Evolutionary conservation across 2,113 vertebrate genomes (phyloP), one percentile per base, ranked within the genome.

Genomic region (Zapus hudsonius): DNA sequence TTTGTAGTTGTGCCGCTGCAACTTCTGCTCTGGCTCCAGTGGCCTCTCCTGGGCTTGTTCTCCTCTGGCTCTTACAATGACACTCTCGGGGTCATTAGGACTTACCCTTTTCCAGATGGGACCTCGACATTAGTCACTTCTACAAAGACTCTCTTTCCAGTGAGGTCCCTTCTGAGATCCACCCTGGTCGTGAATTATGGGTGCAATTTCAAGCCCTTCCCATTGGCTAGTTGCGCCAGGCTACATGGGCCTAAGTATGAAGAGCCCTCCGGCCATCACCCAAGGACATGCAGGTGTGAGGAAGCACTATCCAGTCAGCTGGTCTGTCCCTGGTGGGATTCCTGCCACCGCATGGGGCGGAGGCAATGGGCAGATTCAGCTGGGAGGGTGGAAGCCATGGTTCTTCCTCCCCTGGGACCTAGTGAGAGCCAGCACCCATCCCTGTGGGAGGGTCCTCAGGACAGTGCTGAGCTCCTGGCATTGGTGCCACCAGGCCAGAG

Each of bases 361-460:
- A 22, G 57, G 29, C 31, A 22, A 7, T 33, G 10, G 47, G 38
- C 36, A 27, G 55, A 31, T 0, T 2, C 7, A 0, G 0, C 47
- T 0, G 29, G 63, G 31, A 16, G 2, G 9, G 12, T 4, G 5
- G 72, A 2, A 27, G 42, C 15, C 23, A 1, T 13, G 1, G 1
- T 44, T 15, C 82, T n/a, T 27, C 16, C 16, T 23, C 81, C 40
- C 2, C 29, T 11, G 31, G 2, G 23, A 42, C 27, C 67, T 17
- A 4, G 47, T 11, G 36, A 31, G 25, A 31, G 63, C 7, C 5
- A 40, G 55, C 59, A 61, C 12, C 3, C 9, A 63, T 42, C 31
- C 59, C 2, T 9, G 38, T 2, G 47, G 42, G 55, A 36, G 17
- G 82, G 3, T 16, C 11, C 15, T 40, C 19, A 10, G 40, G n/a